These are phyloP conservation scores for Perdita meconis DNA, from an alignment of 2,888 invertebrate genomes.

Conservation along the genomic window DNA sequence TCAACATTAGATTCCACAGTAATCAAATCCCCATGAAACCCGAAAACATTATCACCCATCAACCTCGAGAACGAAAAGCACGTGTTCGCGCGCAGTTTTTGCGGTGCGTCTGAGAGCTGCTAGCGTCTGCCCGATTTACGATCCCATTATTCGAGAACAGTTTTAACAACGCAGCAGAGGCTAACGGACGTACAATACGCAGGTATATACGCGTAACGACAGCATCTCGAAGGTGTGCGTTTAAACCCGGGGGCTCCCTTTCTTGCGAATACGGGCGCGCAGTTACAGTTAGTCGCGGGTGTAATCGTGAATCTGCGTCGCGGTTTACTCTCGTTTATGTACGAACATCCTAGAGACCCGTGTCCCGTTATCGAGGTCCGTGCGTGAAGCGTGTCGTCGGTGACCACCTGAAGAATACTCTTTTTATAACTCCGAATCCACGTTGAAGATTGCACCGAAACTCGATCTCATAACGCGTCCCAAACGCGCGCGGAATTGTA, in stretches of 20 bases:
- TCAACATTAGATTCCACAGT: too few relatives aligned
- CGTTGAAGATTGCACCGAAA: neutral
- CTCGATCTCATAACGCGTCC: neutral
- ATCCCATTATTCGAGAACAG: slow-evolving; percentile 34
- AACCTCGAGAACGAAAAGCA: too few relatives aligned
- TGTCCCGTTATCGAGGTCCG: slow-evolving; percentile 58
- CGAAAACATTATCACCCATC: too few relatives aligned
- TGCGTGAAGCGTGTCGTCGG: slow-evolving; percentile 26
- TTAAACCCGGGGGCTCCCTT: slow-evolving; percentile 41
- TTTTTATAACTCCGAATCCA: neutral
- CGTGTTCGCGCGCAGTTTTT: too few relatives aligned
- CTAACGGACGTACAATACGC: slow-evolving; percentile 49
- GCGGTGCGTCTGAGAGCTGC: neutral
- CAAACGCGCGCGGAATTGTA: neutral
- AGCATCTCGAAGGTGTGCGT: slow-evolving; percentile 33
- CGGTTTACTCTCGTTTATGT: slow-evolving; percentile 61
- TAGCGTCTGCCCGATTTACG: slow-evolving; percentile 32
- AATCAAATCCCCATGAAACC: too few relatives aligned
- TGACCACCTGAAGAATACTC: neutral
- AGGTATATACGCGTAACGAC: slow-evolving; percentile 39
- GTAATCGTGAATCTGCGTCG: slow-evolving; percentile 52
- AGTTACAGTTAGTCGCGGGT: slow-evolving; percentile 67
- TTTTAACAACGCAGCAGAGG: slow-evolving; percentile 39
- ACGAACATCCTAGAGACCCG: slow-evolving; percentile 45
- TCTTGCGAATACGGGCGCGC: slow-evolving; percentile 40